Evolutionary conservation across 2,888 invertebrate genomes (phyloP).

Genomic region (Didymodactylos carnosus): DNA sequence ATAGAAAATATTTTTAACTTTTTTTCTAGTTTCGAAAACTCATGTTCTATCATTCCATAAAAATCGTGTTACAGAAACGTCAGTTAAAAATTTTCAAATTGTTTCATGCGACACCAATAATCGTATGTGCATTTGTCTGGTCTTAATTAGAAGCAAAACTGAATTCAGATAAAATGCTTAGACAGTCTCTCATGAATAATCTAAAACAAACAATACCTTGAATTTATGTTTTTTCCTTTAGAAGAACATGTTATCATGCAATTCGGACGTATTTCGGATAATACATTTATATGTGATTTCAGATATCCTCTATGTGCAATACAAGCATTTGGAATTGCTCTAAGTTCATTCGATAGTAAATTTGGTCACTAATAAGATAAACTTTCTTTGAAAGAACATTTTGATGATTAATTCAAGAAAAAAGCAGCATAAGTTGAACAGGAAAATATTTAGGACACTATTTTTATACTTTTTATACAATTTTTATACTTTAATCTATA

Average conservation of each 20-base stretch:
- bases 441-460: too few species aligned
- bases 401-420: too few species aligned
- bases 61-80: neutral
- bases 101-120: too few species aligned
- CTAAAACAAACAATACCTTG: neutral
- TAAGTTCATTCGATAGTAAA: constrained; percentile 95
- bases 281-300: constrained; percentile 96
- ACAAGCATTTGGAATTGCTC: constrained; percentile 81
- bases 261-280: constrained; percentile 29
- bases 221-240: neutral
- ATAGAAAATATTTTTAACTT: neutral
- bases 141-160: neutral
- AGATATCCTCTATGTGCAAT: constrained; percentile 89
- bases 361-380: too few species aligned
- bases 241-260: neutral
- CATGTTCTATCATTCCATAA: neutral
- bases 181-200: neutral
- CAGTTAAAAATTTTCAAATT: neutral
- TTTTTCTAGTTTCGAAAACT: neutral
- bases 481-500: too few species aligned
- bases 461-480: too few species aligned
- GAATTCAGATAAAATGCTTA: neutral
- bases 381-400: too few species aligned
- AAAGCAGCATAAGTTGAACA: too few species aligned
- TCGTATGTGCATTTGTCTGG: too few species aligned